Conservation (phyloP, 2,888 invertebrate genomes). For the Eristalis arbustorum region DNA sequence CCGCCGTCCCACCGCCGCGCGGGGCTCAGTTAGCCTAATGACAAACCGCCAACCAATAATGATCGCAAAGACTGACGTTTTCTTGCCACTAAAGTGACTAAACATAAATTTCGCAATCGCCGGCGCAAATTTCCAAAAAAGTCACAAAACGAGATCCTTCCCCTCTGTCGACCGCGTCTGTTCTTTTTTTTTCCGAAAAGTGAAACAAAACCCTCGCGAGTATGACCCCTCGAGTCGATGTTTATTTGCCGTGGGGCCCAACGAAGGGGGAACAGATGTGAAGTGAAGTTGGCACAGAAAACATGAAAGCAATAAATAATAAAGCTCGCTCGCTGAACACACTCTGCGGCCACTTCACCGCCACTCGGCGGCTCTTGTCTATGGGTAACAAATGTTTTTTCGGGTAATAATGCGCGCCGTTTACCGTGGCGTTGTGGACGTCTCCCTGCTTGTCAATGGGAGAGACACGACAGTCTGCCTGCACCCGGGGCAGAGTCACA, state of each 20-base stretch:
- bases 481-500: too few relatives aligned
- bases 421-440: conserved; percentile 30
- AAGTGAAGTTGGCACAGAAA: conserved; percentile 36
- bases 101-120: conserved; percentile 65
- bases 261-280: neutral
- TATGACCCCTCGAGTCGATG: conserved; percentile 54
- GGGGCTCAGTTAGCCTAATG: neutral
- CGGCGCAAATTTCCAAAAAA: conserved; percentile 48
- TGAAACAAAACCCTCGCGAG: conserved; percentile 13
- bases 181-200: neutral
- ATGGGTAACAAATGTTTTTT: conserved; percentile 66
- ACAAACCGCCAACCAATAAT: conserved; percentile 44
- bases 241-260: conserved; percentile 9
- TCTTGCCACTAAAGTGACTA: conserved; percentile 61
- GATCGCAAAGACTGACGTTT: conserved; percentile 63
- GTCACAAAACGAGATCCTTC: neutral
- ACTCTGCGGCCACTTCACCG: conserved; percentile 31
- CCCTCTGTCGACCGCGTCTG: neutral
- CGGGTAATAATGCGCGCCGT: conserved; percentile 69
- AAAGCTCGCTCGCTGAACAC: conserved; percentile 42
- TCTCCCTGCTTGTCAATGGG: too few relatives aligned
- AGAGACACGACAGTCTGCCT: too few relatives aligned
- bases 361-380: conserved; percentile 53
- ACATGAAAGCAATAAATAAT: conserved; percentile 67
- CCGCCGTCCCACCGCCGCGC: neutral